These are phyloP conservation scores for Idris sp. DNA, from an alignment of 1,140 invertebrate genomes.

Conservation along the genomic window DNA sequence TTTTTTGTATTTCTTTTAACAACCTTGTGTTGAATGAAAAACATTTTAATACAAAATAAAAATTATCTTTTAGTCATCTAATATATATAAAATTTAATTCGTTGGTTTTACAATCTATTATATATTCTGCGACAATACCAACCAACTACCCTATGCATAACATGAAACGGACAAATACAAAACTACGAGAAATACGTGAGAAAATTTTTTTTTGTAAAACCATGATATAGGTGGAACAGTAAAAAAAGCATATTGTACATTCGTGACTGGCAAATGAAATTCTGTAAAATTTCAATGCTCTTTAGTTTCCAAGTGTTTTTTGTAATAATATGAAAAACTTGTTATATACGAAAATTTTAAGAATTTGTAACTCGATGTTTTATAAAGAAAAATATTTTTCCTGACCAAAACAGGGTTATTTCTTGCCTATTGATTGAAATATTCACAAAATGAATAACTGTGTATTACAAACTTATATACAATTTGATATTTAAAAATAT, in stretches of 20 bases:
- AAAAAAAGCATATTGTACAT: conserved; percentile 31
- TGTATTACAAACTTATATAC: no score
- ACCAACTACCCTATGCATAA: conserved; percentile 14
- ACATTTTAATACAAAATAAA: conserved; percentile 2
- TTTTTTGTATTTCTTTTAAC: no score
- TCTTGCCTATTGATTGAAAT: no score
- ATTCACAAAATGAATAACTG: no score
- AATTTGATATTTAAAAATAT: no score
- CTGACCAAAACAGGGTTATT: no score
- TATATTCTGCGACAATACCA: conserved; percentile 22
- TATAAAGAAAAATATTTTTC: no score
- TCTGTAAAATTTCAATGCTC: conserved; percentile 10
- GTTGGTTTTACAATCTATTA: conserved; percentile 25
- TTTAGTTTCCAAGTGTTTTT: conserved; percentile 5
- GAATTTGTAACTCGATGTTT: no score
- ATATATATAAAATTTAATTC: conserved; percentile 36
- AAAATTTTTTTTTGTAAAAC: conserved; percentile 33
- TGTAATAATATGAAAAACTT: conserved; percentile 19
- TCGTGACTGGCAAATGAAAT: conserved; percentile 38
- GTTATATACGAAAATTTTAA: no score
- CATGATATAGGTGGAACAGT: conserved; percentile 8
- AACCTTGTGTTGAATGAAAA: neutral
- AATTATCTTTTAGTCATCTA: conserved; percentile 13
- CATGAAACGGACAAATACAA: conserved; percentile 31
- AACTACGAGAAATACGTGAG: conserved; percentile 40